Conservation (phyloP, 2,888 invertebrate species). For the Anoplius nigerrimus region DNA sequence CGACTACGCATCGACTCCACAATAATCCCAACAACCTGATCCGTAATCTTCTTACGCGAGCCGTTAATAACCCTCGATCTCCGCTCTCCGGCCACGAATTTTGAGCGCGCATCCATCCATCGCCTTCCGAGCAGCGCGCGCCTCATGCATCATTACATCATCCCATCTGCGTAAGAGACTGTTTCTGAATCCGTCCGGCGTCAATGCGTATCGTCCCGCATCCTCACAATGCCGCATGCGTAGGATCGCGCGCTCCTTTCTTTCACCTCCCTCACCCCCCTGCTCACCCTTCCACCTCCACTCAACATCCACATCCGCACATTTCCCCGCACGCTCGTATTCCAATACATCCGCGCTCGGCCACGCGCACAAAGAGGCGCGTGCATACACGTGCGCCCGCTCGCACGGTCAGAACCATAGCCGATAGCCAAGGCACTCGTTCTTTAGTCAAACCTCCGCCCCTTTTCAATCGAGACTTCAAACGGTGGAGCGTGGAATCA, state of each 20-base stretch:
- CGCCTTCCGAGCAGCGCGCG: too few species aligned
- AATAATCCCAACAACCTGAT: too few species aligned
- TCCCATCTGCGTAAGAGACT: too few species aligned
- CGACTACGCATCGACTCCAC: too few species aligned
- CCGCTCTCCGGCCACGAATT: too few species aligned
- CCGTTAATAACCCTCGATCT: too few species aligned
- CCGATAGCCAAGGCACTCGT: slow-evolving; percentile 63
- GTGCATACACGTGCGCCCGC: not conserved
- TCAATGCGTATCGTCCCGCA: slow-evolving; percentile 17
- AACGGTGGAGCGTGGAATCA: slow-evolving; percentile 74
- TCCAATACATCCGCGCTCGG: not conserved
- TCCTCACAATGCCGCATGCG: not conserved
- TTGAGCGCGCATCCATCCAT: too few species aligned
- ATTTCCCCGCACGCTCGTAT: not conserved
- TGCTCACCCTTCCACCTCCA: not conserved
- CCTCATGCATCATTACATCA: too few species aligned
- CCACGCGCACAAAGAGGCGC: not conserved
- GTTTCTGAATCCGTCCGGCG: slow-evolving; percentile 13
- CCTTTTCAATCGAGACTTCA: slow-evolving; percentile 75
- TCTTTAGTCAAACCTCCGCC: slow-evolving; percentile 75
- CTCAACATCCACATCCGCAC: not conserved
- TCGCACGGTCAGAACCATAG: not conserved
- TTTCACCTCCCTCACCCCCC: not conserved
- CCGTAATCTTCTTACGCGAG: too few species aligned
- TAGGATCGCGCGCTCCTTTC: not conserved